These are phyloP conservation scores for Dendrophyllia cribrosa DNA, from an alignment of 64 coral and sea anemone species.

Conservation along the genomic window DNA sequence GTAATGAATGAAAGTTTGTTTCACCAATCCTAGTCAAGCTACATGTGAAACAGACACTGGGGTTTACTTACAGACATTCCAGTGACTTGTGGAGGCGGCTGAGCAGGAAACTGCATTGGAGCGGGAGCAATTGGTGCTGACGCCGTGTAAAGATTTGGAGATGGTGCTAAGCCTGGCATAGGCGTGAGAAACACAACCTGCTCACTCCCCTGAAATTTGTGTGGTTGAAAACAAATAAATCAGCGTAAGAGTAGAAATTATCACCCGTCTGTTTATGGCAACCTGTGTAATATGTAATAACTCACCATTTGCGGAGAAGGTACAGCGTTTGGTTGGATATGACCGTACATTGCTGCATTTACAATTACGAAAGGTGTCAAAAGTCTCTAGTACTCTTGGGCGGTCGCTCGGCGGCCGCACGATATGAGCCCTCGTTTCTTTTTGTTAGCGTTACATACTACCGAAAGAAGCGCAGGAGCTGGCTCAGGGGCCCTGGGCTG, in stretches of 20 bases:
- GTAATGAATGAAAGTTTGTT: no score
- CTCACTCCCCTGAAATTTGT: constrained; percentile 16
- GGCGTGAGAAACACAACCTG: constrained; percentile 27
- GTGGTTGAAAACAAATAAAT: neutral
- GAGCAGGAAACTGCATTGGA: constrained; percentile 28
- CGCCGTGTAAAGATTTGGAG: constrained; percentile 27
- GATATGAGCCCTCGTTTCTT: neutral
- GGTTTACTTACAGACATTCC: constrained; percentile 45
- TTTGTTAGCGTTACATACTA: neutral
- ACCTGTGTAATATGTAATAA: neutral
- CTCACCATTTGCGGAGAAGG: constrained; percentile 28
- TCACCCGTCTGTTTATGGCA: neutral
- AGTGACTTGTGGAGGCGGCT: constrained; percentile 15
- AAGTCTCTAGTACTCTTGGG: no score
- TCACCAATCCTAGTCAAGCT: no score
- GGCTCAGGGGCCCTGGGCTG: no score
- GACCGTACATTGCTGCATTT: constrained; percentile 31
- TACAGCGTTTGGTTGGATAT: constrained; percentile 35
- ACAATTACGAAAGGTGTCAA: no score
- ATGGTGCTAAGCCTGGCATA: neutral
- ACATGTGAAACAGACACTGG: no score
- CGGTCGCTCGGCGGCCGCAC: no score
- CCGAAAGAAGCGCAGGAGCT: neutral
- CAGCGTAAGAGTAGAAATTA: neutral
- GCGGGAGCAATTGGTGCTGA: neutral